Evolutionary conservation across 1,140 invertebrate genomes (phyloP).

Genomic region (Dendroctonus valens): DNA sequence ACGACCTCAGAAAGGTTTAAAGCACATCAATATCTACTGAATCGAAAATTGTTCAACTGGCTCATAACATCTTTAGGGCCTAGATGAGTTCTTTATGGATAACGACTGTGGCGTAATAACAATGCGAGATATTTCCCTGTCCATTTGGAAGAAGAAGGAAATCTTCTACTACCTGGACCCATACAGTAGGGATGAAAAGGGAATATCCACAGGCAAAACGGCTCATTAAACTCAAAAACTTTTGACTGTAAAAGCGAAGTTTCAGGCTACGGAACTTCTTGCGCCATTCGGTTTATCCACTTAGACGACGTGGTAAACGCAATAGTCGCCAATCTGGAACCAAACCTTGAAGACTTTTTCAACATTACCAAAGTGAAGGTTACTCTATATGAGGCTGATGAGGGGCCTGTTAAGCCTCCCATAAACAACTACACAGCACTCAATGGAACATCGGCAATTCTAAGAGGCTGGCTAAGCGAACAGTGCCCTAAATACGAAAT

Average conservation of each 20-base stretch:
- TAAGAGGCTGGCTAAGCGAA: slow-evolving; percentile 38
- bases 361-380: slow-evolving; percentile 43
- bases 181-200: slow-evolving; percentile 54
- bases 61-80: slow-evolving; percentile 42
- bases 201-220: slow-evolving; percentile 38
- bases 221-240: background rate
- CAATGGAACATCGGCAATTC: slow-evolving; percentile 38
- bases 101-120: slow-evolving; percentile 51
- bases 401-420: slow-evolving; percentile 35
- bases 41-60: background rate
- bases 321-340: slow-evolving; percentile 40
- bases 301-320: slow-evolving; percentile 37
- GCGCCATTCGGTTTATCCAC: slow-evolving; percentile 34
- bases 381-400: slow-evolving; percentile 35
- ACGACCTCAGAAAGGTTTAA: slow-evolving; percentile 49
- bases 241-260: background rate
- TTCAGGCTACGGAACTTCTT: slow-evolving; percentile 43
- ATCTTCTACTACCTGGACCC: slow-evolving; percentile 54
- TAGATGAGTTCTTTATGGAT: slow-evolving; percentile 52
- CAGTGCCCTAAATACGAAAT: slow-evolving; percentile 39
- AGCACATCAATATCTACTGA: background rate
- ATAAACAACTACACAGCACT: slow-evolving; percentile 42
- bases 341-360: slow-evolving; percentile 38
- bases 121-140: slow-evolving; percentile 49
- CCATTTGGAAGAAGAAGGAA: slow-evolving; percentile 51